Evolutionary conservation across 2,888 invertebrate genomes (phyloP), one percentile per base, ranked within the genome.

Genomic region (Thelaira solivaga): DNA sequence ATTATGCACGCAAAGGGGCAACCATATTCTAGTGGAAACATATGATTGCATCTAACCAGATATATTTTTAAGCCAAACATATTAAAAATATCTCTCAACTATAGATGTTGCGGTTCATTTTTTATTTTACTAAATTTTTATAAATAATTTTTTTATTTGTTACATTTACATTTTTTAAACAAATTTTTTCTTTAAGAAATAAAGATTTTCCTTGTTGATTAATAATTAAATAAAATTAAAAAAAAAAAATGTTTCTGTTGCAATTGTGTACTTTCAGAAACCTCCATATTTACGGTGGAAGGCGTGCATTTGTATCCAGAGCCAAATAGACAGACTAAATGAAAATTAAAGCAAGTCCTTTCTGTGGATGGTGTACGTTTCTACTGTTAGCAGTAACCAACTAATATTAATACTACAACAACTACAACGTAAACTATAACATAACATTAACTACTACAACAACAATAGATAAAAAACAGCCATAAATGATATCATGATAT

Each of bases 251-350:
- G 1, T 7, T 18, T 51, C 39, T 85, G 82, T 83, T 89, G n/a
- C n/a, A n/a, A n/a, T 89, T 24, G 11, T 26, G 49, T 36, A 5
- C 88, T 93, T 93, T 43, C 93, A 98, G 98, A 96, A 90, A 93
- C 96, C 87, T 97, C 97, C 86, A 96, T 98, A 91, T 97, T 96
- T 91, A 96, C 94, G 85, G 96, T 98, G 88, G 96, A 97, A 90
- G 97, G 97, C 85, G 93, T 97, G 85, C 93, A 94, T 89, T 90
- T 97, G 86, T 93, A 93, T 89, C 93, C 94, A 68, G 97, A 97
- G 90, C 88, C 89, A 65, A 89, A 89, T 85, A 86, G 89, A 83
- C 92, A 93, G 86, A 88, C 84, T 82, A 89, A 89, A 89, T 89
- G 89, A 89, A 89, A 89, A 86, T 89, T 89, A 89, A 89, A 88